phyloP scores from a whole-genome alignment of 2,888 invertebrate species.

The Ophion ventricosus region DNA sequence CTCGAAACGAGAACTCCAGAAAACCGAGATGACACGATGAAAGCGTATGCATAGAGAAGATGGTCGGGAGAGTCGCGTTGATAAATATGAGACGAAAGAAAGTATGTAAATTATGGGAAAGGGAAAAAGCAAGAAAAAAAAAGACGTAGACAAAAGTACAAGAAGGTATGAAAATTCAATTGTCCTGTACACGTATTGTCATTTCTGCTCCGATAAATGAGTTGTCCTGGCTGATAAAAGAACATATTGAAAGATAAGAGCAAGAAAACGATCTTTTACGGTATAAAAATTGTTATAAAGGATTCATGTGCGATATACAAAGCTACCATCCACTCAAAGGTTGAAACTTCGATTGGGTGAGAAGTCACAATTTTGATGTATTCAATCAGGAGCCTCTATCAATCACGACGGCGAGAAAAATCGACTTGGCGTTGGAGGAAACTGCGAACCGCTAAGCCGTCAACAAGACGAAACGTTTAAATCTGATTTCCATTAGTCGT shows the following conservation, averaged over 20 bases:
- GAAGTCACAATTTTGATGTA: too few relatives aligned
- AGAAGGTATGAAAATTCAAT: constrained; percentile 13
- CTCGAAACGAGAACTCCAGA: constrained; percentile 32
- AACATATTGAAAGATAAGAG: not conserved
- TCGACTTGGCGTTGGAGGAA: too few relatives aligned
- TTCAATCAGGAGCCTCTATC: too few relatives aligned
- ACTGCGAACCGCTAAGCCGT: too few relatives aligned
- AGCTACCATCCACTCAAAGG: too few relatives aligned
- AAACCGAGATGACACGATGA: constrained; percentile 33
- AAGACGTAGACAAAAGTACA: not conserved
- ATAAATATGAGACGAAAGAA: constrained; percentile 15
- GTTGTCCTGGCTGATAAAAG: constrained; percentile 15
- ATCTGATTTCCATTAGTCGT: too few relatives aligned
- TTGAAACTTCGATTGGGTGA: too few relatives aligned
- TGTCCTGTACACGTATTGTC: constrained; percentile 32
- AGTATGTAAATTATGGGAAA: constrained; percentile 12
- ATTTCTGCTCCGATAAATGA: constrained; percentile 20
- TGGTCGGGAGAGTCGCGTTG: constrained; percentile 20
- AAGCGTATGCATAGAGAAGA: not conserved
- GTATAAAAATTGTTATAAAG: not conserved
- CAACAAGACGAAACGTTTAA: too few relatives aligned
- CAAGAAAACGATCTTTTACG: not conserved
- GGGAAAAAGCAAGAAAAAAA: not conserved
- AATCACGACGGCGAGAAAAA: too few relatives aligned
- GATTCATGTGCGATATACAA: too few relatives aligned